Evolutionary conservation across 2,797 vertebrate species (phyloP), one percentile per base, ranked within the genome.

Genomic region (Cossypha caffra): DNA sequence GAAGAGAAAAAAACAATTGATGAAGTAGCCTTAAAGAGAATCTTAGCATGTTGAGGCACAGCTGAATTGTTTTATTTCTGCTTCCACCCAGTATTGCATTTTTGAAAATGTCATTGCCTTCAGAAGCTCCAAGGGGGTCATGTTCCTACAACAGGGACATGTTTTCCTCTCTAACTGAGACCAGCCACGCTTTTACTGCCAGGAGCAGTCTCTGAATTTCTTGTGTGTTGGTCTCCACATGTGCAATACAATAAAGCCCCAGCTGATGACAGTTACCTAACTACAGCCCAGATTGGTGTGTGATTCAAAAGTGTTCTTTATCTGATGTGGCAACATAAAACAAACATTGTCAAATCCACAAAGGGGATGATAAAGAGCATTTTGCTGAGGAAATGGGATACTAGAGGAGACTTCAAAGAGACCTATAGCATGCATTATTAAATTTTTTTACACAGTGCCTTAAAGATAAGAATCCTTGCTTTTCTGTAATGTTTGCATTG

Each of bases 161-260:
- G 10, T 33, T 55, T 83, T 73, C 35, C 42, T 29, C 16, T 61
- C 20, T 38, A 38, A 13, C 37, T 57, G 37, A 43, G 33, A 29
- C 21, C 42, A 69, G 4, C 20, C 28, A 19, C 1, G 7, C 13
- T 13, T 28, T 7, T 33, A 6, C 8, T 33, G 31, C 51, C 33
- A 28, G 14, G 29, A 35, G 12, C 43, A 59, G 31, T 5, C 13
- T 71, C n/a, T 76, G 59, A 33, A 31, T 68, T 55, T 59, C 28
- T 59, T 19, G 16, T 40, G 23, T 58, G 25, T 50, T 50, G 40
- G 16, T 66, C 38, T 61, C 29, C 20, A 23, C 14, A 3, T 0
- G 1, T n/a, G 64, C 29, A 35, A 5, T n/a, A 10, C 1, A 1
- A 10, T 42, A 45, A 64, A 52, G 4, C 8, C 12, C 26, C 24